Conservation (phyloP, 1,140 invertebrate species). For the Oncopodura yosiiana region DNA sequence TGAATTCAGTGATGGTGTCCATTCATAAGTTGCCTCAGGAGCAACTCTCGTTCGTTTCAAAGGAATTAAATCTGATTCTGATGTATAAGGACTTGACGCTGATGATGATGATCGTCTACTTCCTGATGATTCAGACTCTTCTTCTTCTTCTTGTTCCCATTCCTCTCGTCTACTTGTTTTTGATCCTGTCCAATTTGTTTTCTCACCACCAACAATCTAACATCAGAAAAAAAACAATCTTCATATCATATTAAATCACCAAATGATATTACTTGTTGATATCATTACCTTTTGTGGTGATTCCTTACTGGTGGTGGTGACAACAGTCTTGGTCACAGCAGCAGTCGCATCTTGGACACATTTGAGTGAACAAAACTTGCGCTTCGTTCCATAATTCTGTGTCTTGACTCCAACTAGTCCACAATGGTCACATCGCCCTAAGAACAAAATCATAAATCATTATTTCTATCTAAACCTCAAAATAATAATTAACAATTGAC, state of each 20-base stretch:
- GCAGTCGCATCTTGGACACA: slow-evolving; percentile 50
- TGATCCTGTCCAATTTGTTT: too few species aligned
- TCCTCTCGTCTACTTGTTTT: background rate
- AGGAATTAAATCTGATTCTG: too few species aligned
- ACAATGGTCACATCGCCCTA: slow-evolving; percentile 73
- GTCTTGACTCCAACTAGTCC: slow-evolving; percentile 79
- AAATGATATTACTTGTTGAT: background rate
- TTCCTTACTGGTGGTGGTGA: background rate
- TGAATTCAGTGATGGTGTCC: slow-evolving; percentile 65
- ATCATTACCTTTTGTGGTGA: background rate
- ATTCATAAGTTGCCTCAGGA: slow-evolving; percentile 63
- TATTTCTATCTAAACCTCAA: background rate
- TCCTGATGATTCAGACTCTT: slow-evolving; percentile 17
- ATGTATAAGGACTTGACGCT: slow-evolving; percentile 8
- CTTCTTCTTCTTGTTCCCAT: background rate
- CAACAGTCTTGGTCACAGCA: slow-evolving; percentile 27
- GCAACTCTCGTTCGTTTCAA: too few species aligned
- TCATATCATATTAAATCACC: too few species aligned
- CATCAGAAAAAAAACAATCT: too few species aligned
- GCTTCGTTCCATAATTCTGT: slow-evolving; percentile 76
- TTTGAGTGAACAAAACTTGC: slow-evolving; percentile 65
- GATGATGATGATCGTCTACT: slow-evolving; percentile 12
- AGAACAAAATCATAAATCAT: slow-evolving; percentile 28
- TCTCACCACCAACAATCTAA: too few species aligned
- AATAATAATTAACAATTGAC: slow-evolving; percentile 3